phyloP scores from a whole-genome alignment of 2,888 invertebrate genomes.

The Rhagonycha lutea region DNA sequence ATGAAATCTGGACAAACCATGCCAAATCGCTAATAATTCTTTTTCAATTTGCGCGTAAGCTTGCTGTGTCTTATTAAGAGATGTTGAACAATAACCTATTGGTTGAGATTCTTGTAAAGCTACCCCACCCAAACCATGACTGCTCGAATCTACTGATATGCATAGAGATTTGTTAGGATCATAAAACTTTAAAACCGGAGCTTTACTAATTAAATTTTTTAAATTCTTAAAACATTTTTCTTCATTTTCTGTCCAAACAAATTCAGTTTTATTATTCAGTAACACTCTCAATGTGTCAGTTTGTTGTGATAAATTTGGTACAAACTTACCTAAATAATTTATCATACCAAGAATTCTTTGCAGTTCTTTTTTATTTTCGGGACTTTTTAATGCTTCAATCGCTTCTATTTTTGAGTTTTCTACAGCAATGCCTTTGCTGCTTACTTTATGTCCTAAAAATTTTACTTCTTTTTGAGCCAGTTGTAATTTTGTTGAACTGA shows the following conservation, averaged over 20 bases:
- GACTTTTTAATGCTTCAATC: conserved; percentile 8
- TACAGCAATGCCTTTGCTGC: conserved; percentile 28
- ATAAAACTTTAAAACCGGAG: conserved; percentile 18
- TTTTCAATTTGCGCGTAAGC: conserved; percentile 17
- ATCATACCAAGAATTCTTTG: conserved; percentile 27
- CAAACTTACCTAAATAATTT: conserved; percentile 21
- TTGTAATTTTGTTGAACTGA: conserved; percentile 34
- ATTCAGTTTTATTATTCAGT: conserved; percentile 19
- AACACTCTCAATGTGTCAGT: conserved; percentile 11
- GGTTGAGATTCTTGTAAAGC: conserved; percentile 24
- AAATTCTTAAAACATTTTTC: conserved; percentile 6
- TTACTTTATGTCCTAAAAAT: conserved; percentile 38
- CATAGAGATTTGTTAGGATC: conserved; percentile 5
- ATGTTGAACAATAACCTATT: too few species aligned
- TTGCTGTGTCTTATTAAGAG: conserved; percentile 17
- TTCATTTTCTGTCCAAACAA: conserved; percentile 3
- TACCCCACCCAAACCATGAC: conserved; percentile 18
- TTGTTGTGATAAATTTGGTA: conserved; percentile 16
- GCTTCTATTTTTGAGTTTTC: conserved; percentile 16
- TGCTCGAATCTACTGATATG: conserved; percentile 19
- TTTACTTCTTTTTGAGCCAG: conserved; percentile 32
- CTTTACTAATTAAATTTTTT: conserved; percentile 7
- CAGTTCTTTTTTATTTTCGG: too few species aligned
- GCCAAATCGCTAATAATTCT: not conserved
- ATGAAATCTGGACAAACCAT: not conserved